Conservation (phyloP, 2,113 vertebrate genomes). For the Leiothrix lutea region DNA sequence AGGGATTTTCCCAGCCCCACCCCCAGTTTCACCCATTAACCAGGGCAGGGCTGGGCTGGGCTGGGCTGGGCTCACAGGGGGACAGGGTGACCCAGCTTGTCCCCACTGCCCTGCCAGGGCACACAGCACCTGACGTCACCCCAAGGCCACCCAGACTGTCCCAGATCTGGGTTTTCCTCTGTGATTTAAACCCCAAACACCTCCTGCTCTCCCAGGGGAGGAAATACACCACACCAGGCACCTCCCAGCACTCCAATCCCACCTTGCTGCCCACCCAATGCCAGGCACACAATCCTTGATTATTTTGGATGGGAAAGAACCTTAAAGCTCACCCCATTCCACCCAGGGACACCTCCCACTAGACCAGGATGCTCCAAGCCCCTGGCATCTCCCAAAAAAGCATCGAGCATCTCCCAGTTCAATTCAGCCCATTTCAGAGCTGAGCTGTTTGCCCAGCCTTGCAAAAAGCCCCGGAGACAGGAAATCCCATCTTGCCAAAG, state of each 20-base stretch:
- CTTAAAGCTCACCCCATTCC: fast-evolving
- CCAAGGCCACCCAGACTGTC: neutral
- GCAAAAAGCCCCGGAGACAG: neutral
- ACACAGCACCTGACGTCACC: neutral
- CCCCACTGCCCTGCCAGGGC: neutral
- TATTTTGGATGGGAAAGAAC: neutral
- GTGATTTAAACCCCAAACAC: neutral
- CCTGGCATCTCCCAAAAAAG: neutral
- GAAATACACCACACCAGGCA: neutral
- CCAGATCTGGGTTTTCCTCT: neutral
- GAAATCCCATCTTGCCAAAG: neutral
- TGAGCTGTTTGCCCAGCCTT: neutral
- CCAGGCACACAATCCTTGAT: neutral
- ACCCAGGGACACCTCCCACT: neutral
- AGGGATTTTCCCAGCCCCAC: neutral
- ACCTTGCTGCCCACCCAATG: neutral
- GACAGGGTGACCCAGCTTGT: neutral
- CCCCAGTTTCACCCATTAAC: neutral
- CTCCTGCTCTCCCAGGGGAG: neutral
- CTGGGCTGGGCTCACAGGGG: neutral
- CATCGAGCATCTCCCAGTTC: fast-evolving
- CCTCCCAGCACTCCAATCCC: neutral
- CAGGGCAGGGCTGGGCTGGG: neutral
- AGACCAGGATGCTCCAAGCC: neutral
- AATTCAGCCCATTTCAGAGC: fast-evolving